Evolutionary conservation across 2,888 invertebrate species (phyloP).

Genomic region (Drosophila algonquin): DNA sequence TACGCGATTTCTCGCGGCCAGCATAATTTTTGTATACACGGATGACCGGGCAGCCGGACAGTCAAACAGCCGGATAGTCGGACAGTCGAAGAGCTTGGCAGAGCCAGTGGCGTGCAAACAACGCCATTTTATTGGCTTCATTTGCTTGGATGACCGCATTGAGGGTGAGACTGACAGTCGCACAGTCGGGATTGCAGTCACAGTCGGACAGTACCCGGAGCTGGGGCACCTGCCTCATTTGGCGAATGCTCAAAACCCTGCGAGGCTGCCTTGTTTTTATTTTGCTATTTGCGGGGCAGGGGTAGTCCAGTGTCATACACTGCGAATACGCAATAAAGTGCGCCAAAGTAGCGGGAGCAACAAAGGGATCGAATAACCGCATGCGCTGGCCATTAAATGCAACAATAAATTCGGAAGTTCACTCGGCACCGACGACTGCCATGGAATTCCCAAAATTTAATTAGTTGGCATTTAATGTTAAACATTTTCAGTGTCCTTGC

Average conservation of each 20-base stretch:
- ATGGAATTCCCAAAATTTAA: slow-evolving; percentile 67
- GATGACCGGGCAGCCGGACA: neutral
- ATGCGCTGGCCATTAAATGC: slow-evolving; percentile 71
- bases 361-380: slow-evolving; percentile 48
- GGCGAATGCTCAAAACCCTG: too few relatives aligned
- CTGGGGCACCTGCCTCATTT: too few relatives aligned
- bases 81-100: neutral
- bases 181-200: slow-evolving; percentile 33
- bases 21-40: slow-evolving; percentile 15
- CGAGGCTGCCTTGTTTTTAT: slow-evolving; percentile 10
- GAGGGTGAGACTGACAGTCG: slow-evolving; percentile 18
- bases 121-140: slow-evolving; percentile 59
- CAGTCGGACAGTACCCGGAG: neutral
- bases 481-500: slow-evolving; percentile 55
- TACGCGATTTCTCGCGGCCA: slow-evolving; percentile 23
- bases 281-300: slow-evolving; percentile 57
- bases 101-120: slow-evolving; percentile 38
- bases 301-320: slow-evolving; percentile 57
- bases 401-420: slow-evolving; percentile 65
- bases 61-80: neutral
- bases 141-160: slow-evolving; percentile 42
- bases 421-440: slow-evolving; percentile 50
- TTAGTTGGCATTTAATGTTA: slow-evolving; percentile 77
- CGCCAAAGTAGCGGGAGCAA: slow-evolving; percentile 33
- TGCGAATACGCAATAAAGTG: slow-evolving; percentile 72